phyloP scores from a whole-genome alignment of 2,888 invertebrate genomes.

The Eupelmus urozonus region DNA sequence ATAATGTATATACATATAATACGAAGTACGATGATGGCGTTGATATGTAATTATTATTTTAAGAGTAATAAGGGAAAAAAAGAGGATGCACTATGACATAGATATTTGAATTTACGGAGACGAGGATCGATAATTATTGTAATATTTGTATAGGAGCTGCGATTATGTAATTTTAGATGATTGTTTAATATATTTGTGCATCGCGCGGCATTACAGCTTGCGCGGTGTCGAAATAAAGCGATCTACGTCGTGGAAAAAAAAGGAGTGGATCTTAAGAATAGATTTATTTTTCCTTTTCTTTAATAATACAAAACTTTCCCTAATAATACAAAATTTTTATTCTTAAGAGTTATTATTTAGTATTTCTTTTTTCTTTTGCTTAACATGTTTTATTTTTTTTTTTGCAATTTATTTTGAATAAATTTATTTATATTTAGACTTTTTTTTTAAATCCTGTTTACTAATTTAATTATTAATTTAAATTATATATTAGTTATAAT shows the following conservation, averaged over 20 bases:
- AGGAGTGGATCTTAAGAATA: too few relatives aligned
- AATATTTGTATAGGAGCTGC: slow-evolving; percentile 73
- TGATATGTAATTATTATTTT: slow-evolving; percentile 44
- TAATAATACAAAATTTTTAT: too few relatives aligned
- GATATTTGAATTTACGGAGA: slow-evolving; percentile 44
- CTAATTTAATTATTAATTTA: too few relatives aligned
- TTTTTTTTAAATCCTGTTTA: too few relatives aligned
- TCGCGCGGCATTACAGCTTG: slow-evolving; percentile 64
- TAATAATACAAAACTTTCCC: background rate
- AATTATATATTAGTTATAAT: too few relatives aligned
- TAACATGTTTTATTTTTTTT: too few relatives aligned
- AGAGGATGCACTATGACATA: slow-evolving; percentile 53
- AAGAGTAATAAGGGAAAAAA: slow-evolving; percentile 38
- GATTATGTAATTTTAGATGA: slow-evolving; percentile 70
- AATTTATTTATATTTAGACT: too few relatives aligned
- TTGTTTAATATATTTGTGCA: slow-evolving; percentile 69
- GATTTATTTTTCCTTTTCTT: slow-evolving; percentile 1
- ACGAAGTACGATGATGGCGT: slow-evolving; percentile 22
- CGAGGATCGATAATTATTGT: slow-evolving; percentile 67
- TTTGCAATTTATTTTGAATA: too few relatives aligned
- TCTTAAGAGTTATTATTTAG: too few relatives aligned
- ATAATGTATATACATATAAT: slow-evolving; percentile 59
- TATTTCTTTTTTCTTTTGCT: too few relatives aligned
- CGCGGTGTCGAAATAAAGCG: slow-evolving; percentile 69
- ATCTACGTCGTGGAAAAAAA: slow-evolving; percentile 44